A percentile compares a stretch with the other conserved stretches of the same genome.
Conservation (phyloP, 2,797 vertebrate genomes). For the Enoplosus armatus region DNA sequence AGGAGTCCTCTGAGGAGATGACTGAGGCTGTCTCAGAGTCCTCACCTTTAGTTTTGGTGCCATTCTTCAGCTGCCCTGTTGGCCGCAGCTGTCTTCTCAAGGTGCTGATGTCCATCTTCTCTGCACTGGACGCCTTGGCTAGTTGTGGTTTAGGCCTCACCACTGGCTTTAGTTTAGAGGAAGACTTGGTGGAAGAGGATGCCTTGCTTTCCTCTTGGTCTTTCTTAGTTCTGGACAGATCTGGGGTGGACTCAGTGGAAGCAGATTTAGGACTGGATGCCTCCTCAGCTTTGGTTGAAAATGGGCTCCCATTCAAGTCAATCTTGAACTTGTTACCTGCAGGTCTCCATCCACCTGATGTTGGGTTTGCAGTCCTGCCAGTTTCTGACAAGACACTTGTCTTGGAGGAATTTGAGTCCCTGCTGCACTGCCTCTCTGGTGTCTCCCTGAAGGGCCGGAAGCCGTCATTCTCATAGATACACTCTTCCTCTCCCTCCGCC, state of each 20-base stretch:
- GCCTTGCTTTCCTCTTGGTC: slow-evolving; percentile 77
- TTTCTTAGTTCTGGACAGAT: slow-evolving; percentile 83
- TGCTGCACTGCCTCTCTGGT: slow-evolving; percentile 89
- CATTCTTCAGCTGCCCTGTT: slow-evolving; percentile 93
- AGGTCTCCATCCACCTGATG: slow-evolving; percentile 87
- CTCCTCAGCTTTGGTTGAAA: slow-evolving; percentile 80
- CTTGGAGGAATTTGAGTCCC: slow-evolving; percentile 90
- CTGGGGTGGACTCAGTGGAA: slow-evolving; percentile 73
- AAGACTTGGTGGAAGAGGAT: slow-evolving; percentile 81
- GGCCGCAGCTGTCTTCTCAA: slow-evolving; percentile 95
- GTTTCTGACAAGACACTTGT: slow-evolving; percentile 83
- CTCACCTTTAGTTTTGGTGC: slow-evolving; percentile 90
- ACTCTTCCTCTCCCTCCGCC: slow-evolving; percentile 85
- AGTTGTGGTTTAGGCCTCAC: slow-evolving; percentile 97
- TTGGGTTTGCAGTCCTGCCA: slow-evolving; percentile 81
- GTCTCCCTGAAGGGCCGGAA: slow-evolving; percentile 87
- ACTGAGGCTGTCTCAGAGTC: slow-evolving; percentile 93
- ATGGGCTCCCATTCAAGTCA: slow-evolving; percentile 87
- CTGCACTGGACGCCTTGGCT: slow-evolving; percentile 91
- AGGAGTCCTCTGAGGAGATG: slow-evolving; percentile 90
- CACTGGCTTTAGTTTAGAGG: slow-evolving; percentile 92
- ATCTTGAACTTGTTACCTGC: slow-evolving; percentile 88
- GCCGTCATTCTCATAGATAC: slow-evolving; percentile 98
- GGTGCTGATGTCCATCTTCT: slow-evolving; percentile 98
- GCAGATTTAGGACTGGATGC: slow-evolving; percentile 72